Conservation (phyloP, 2,797 vertebrate genomes). For the Arrhamphus sclerolepis region DNA sequence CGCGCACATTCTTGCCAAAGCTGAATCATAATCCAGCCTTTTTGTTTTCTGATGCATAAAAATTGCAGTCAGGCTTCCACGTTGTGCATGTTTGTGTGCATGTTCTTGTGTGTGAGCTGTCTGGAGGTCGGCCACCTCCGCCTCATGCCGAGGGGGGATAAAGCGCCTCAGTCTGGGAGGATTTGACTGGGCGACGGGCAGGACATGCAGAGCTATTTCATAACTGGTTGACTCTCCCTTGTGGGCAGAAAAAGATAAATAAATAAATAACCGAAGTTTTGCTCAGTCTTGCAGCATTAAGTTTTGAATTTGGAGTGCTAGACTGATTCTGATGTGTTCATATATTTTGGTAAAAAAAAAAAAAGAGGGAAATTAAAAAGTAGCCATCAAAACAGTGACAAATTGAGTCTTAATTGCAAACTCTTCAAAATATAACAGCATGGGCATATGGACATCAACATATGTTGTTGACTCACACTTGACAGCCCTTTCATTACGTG, state of each 20-base stretch:
- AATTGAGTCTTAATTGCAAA: too few relatives aligned
- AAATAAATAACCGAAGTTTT: too few relatives aligned
- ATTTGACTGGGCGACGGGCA: constrained; percentile 11
- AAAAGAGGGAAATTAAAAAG: too few relatives aligned
- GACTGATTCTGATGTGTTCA: too few relatives aligned
- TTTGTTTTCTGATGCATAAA: constrained; percentile 9
- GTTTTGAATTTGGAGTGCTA: too few relatives aligned
- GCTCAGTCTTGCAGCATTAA: not conserved
- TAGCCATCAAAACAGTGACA: too few relatives aligned
- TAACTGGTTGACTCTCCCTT: not conserved
- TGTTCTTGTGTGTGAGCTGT: not conserved
- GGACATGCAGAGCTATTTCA: constrained; percentile 3
- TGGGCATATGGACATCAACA: too few relatives aligned
- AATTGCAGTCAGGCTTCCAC: not conserved
- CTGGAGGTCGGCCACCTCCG: constrained; percentile 5
- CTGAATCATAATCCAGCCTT: not conserved
- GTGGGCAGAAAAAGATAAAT: not conserved
- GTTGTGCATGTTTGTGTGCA: not conserved
- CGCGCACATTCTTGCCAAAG: not conserved
- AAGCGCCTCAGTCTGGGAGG: constrained; percentile 7
- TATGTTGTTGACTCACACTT: too few relatives aligned
- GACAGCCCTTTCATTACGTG: too few relatives aligned
- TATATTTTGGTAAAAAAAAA: too few relatives aligned
- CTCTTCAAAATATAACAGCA: too few relatives aligned
- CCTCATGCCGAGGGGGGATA: constrained; percentile 7